Base-by-base conservation (phyloP, 1,140 invertebrate genomes). In the Ceratosolen fusciceps region DNA sequence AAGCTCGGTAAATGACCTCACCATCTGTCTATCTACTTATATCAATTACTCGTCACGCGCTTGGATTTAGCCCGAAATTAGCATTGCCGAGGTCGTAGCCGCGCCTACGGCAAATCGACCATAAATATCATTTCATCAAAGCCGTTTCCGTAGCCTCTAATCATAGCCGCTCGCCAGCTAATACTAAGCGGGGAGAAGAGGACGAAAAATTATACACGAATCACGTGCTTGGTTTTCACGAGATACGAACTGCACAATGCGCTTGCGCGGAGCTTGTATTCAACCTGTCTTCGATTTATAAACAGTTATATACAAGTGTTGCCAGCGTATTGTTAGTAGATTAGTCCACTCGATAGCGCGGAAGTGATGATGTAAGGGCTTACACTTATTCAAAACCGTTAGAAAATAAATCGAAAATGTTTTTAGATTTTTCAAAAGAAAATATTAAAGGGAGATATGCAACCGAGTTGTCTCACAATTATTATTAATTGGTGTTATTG, bases 51-150 rank as follows among this genome's bases (percentile, higher is more conserved):
- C 72, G 37, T 74, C 37, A 19, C 4, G 3, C 12, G 24, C 29
- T 39, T 47, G n/a, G 24, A 16, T 24, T 29, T 31, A 37, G 29
- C n/a, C n/a, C 9, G 62, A 75, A 65, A 75, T 67, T 65, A 67
- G 60, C 60, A 9, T 39, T 14, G 76, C 82, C 24, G n/a, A 9
- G 19, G 21, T 62, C 19, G 58, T 60, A 86, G 87, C 86, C 77
- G 86, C 79, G 87, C 80, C 85, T 43, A 47, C 62, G 54, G 82
- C 19, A 43, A 75, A 65, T 75, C 58, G 39, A 82, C 82, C 84
- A 84, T 89, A 88, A 88, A 88, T 88, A 88, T 85, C 82, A 83
- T 83, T 73, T 87, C 86, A 84, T 84, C 80, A 77, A 67, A 58
- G 52, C 16, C 2, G 14, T 14, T 10, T 56, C 58, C 21, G 7